These are phyloP conservation scores for Sminthopsis crassicaudata DNA, from an alignment of 2,113 vertebrate species.

Conservation along the genomic window DNA sequence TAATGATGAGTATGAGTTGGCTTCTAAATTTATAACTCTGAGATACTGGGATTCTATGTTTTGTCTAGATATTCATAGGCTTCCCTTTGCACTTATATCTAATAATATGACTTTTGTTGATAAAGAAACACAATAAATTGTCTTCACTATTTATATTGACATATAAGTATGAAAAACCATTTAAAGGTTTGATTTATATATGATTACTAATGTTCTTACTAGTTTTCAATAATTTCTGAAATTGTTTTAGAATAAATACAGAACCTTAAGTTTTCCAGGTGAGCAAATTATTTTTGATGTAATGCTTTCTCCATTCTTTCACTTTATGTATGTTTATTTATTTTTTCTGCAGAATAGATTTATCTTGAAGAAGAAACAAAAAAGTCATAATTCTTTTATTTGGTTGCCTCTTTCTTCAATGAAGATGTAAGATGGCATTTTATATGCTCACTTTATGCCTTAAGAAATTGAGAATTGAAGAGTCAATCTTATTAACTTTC, in stretches of 20 bases:
- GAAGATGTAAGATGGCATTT: neutral
- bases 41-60: neutral
- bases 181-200: neutral
- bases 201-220: neutral
- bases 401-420: neutral
- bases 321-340: neutral
- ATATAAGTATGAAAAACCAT: neutral
- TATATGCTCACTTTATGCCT: neutral
- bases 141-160: neutral
- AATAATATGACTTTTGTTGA: neutral
- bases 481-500: neutral
- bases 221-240: neutral
- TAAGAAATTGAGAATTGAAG: neutral
- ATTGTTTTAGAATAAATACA: neutral
- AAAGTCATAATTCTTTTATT: neutral
- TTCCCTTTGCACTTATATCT: neutral
- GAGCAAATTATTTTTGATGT: neutral
- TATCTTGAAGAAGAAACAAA: neutral
- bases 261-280: neutral
- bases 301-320: neutral
- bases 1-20: neutral
- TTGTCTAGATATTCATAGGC: neutral
- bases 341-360: neutral
- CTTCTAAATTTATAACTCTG: neutral
- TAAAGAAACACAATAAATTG: neutral